A percentile compares a stretch with the other conserved stretches of the same genome.
Conservation (phyloP, 1,140 invertebrate genomes). For the Bombus cullumanus region DNA sequence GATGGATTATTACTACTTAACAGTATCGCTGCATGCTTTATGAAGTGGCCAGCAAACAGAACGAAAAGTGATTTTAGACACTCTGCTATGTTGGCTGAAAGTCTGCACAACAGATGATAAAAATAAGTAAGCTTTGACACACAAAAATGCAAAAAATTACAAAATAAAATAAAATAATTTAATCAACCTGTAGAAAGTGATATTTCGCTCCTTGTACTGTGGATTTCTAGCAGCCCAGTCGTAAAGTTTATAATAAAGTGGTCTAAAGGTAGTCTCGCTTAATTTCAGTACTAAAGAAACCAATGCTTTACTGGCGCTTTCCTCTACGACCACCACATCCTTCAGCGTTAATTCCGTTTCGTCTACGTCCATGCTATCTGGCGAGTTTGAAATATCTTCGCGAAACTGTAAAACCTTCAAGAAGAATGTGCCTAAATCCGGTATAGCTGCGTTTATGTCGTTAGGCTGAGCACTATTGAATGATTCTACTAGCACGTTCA, state of each 20-base stretch:
- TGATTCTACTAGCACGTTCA: conserved; percentile 89
- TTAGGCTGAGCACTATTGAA: conserved; percentile 84
- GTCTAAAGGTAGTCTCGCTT: conserved; percentile 93
- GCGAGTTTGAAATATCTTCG: conserved; percentile 73
- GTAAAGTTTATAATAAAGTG: conserved; percentile 93
- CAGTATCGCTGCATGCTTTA: conserved; percentile 90
- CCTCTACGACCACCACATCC: conserved; percentile 85
- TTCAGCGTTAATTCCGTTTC: conserved; percentile 78
- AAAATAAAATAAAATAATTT: neutral
- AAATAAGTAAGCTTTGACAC: neutral
- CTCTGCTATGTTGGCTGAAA: conserved; percentile 90
- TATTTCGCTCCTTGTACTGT: conserved; percentile 85
- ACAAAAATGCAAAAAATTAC: too few species aligned
- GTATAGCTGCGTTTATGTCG: conserved; percentile 86
- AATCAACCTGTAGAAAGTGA: conserved; percentile 90
- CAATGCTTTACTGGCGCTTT: conserved; percentile 88
- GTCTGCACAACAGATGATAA: conserved; percentile 75
- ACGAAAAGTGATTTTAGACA: conserved; percentile 94
- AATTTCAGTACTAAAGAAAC: conserved; percentile 92
- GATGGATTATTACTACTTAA: conserved; percentile 82
- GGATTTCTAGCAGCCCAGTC: conserved; percentile 90
- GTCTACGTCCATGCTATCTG: conserved; percentile 75
- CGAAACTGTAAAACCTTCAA: conserved; percentile 90
- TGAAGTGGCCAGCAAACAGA: conserved; percentile 92
- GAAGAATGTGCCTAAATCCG: conserved; percentile 89